These are phyloP conservation scores for Meloidogyne floridensis DNA, from an alignment of 1,140 invertebrate genomes.

Conservation along the genomic window DNA sequence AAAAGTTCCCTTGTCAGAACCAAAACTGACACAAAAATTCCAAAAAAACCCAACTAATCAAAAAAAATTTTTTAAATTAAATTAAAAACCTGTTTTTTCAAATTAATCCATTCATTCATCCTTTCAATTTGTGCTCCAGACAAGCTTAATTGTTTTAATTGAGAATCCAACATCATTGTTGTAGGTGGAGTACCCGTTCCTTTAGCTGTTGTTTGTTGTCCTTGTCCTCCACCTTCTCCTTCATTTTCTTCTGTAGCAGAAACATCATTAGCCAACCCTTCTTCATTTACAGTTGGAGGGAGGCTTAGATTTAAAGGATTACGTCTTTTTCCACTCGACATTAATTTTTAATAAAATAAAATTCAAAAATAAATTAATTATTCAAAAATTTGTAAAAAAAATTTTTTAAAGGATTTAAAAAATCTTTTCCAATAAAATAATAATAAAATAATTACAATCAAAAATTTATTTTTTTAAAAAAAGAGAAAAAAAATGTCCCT, in stretches of 20 bases:
- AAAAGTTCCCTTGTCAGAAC: too few species aligned
- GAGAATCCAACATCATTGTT: conserved; percentile 43
- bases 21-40: too few species aligned
- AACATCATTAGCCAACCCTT: conserved; percentile 44
- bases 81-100: conserved; percentile 53
- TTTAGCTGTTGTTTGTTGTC: background rate
- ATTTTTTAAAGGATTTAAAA: background rate
- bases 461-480: background rate
- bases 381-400: background rate
- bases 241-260: background rate
- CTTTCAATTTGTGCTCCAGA: conserved; percentile 59
- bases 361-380: background rate
- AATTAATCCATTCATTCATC: conserved; percentile 59
- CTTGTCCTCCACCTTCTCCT: conserved; percentile 1
- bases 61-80: background rate
- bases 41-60: background rate
- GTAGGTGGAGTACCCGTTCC: conserved; percentile 23
- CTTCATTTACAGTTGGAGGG: conserved; percentile 63
- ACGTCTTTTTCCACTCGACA: conserved; percentile 57
- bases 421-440: background rate
- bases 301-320: conserved; percentile 61
- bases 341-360: conserved; percentile 12
- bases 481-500: background rate
- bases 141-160: conserved; percentile 50
- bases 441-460: background rate